phyloP scores from a whole-genome alignment of 2,888 invertebrate species.

The Dinocampus coccinellae region DNA sequence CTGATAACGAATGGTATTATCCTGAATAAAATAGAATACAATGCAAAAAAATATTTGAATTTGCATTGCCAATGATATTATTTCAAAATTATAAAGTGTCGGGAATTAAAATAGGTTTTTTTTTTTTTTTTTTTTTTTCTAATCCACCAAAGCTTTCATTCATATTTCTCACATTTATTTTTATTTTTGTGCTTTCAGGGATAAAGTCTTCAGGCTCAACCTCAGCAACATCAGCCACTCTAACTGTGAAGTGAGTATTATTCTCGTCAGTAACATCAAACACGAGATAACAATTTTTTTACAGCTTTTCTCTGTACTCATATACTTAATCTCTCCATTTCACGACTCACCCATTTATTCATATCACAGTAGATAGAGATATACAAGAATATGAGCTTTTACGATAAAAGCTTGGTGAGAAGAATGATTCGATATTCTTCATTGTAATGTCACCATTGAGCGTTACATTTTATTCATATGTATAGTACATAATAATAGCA shows the following conservation, averaged over 20 bases:
- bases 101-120: no score
- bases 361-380: constrained; percentile 15
- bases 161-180: constrained; percentile 28
- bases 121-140: no score
- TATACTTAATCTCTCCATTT: constrained; percentile 3
- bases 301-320: constrained; percentile 27
- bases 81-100: no score
- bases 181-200: constrained; percentile 77
- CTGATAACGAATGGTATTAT: constrained; percentile 60
- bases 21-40: constrained; percentile 65
- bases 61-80: no score
- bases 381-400: neutral
- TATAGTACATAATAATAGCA: neutral
- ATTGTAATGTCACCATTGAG: constrained; percentile 3
- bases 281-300: constrained; percentile 39
- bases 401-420: neutral
- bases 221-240: constrained; percentile 89
- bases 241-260: constrained; percentile 81
- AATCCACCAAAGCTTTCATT: constrained; percentile 12
- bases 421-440: constrained; percentile 23
- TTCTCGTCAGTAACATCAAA: constrained; percentile 36
- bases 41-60: no score
- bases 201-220: constrained; percentile 84
- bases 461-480: constrained; percentile 12
- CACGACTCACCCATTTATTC: constrained; percentile 3